Evolutionary conservation across 2,113 vertebrate species (phyloP).

Genomic region (Glareola pratincola): DNA sequence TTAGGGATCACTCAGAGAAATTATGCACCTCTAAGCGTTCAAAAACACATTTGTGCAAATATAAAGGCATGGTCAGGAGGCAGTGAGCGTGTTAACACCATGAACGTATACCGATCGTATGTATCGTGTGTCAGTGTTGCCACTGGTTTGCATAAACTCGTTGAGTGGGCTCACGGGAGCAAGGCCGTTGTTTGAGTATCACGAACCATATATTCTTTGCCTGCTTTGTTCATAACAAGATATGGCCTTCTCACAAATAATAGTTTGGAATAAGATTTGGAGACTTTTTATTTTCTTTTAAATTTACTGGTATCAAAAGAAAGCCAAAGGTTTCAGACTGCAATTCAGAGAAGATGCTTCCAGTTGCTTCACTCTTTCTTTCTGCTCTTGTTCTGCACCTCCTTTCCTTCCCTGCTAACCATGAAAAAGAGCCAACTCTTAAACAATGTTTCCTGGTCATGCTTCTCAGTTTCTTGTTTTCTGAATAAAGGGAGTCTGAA

Average conservation of each 20-base stretch:
- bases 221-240: fast-evolving
- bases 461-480: neutral
- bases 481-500: neutral
- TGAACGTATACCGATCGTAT: neutral
- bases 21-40: neutral
- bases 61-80: neutral
- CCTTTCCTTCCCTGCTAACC: neutral
- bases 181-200: neutral
- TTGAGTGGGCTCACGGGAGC: neutral
- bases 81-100: fast-evolving
- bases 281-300: neutral
- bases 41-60: neutral
- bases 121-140: neutral
- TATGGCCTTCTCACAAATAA: neutral
- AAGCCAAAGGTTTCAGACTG: neutral
- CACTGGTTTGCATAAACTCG: neutral
- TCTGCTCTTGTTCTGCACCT: neutral
- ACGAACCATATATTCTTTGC: neutral
- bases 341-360: neutral
- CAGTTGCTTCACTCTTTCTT: neutral
- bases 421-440: neutral
- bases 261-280: neutral
- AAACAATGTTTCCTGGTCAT: neutral
- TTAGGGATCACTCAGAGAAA: neutral
- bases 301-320: neutral